Evolutionary conservation across 2,113 vertebrate species (phyloP).

Genomic region (Otis tarda): DNA sequence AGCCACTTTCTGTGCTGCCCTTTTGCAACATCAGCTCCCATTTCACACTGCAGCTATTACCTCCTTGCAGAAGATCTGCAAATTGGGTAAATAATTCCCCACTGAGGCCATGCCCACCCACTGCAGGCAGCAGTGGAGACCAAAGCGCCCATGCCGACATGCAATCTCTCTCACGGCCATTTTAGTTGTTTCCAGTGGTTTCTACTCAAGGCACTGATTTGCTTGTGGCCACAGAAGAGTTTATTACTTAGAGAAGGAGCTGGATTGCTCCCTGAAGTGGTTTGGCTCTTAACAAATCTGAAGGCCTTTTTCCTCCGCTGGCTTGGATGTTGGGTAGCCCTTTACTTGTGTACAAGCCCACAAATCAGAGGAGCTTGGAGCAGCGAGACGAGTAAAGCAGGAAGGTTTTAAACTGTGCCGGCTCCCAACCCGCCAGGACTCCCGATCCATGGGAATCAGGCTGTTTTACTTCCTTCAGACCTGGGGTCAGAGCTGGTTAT

Average conservation of each 20-base stretch:
- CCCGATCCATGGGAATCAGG: background rate
- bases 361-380: background rate
- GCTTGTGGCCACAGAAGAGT: background rate
- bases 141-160: rapidly evolving
- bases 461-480: background rate
- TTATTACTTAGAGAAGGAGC: background rate
- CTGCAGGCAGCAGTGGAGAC: background rate
- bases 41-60: background rate
- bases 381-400: background rate
- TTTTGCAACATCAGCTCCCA: background rate
- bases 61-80: background rate
- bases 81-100: rapidly evolving
- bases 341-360: background rate
- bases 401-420: background rate
- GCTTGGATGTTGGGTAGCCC: background rate
- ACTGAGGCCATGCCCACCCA: rapidly evolving
- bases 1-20: background rate
- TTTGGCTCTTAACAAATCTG: background rate
- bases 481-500: background rate
- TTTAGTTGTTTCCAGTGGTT: background rate
- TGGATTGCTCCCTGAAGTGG: background rate
- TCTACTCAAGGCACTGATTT: background rate
- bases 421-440: background rate
- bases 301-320: background rate
- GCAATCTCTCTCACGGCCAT: background rate